Base-by-base conservation (phyloP, 2,888 invertebrate species). In the Tiphia femorata region DNA sequence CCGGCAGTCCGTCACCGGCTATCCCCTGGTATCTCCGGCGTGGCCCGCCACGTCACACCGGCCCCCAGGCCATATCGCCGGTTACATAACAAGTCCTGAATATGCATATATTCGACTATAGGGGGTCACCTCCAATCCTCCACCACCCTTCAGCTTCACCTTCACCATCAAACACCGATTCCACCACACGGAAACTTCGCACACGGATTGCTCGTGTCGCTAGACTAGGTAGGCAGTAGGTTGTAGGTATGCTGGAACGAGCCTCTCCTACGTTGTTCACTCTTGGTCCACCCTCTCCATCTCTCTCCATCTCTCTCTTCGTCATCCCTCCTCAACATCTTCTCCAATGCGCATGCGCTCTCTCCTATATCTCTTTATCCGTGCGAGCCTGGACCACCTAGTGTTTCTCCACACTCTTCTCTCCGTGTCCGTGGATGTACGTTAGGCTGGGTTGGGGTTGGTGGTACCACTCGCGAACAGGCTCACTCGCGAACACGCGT, bases 1-100 rank as follows among this genome's bases (percentile, higher is more conserved):
- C 82, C 82, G 81, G 82, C 78, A 79, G 82, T 82, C 77, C 81
- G 81, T 82, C 82, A 82, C 79, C 66, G 66, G 69, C 72, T 77
- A 75, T 75, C 76, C 76, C 62, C 63, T 69, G 74, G 75, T 80
- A 81, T 80, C 80, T 77, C 78, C 75, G 73, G 72, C 72, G 66
- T 63, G 63, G 70, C 66, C 61, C 71, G 70, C 64, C 69, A 68
- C 71, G 72, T 68, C 66, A 66, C 69, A 63, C 67, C 61, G 54
- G 59, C 64, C 61, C 59, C 58, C 53, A 48, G 46, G 60, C 70
- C 74, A 73, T 79, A 78, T 79, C 79, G 70, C 72, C 70, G 58
- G 67, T 58, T 69, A 67, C 73, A 70, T 76, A 77, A 78, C 79
- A 76, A 79, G 74, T 76, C 73, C 78, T 81, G 81, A 81, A 81